Percentiles rank a stretch among this genome's conserved stretches.
These are phyloP conservation scores for Thinocorus orbignyianus DNA, from an alignment of 2,113 vertebrate genomes.

Conservation along the genomic window DNA sequence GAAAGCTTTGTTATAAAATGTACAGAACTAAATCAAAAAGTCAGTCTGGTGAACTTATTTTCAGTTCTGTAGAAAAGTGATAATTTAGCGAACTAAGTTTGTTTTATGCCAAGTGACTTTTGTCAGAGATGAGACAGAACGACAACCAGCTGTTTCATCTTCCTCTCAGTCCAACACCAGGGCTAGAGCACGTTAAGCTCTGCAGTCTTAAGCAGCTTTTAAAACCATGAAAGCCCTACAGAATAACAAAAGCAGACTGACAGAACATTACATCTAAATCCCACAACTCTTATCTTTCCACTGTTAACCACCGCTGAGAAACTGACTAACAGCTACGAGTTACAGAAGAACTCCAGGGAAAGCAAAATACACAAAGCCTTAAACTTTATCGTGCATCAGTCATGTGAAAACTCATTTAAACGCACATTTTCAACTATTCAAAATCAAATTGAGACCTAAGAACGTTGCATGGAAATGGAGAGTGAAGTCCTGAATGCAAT, in stretches of 20 bases:
- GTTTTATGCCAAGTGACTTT: neutral
- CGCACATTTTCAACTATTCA: neutral
- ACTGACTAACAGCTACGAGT: neutral
- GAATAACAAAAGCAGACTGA: neutral
- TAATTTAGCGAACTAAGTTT: neutral
- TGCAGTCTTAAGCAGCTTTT: neutral
- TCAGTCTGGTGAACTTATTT: neutral
- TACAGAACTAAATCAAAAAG: neutral
- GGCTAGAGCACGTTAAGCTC: neutral
- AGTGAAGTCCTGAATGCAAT: neutral
- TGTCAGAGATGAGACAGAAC: neutral
- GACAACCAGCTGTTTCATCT: neutral
- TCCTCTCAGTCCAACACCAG: neutral
- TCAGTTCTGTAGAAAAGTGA: neutral
- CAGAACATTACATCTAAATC: neutral
- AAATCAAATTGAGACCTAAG: neutral
- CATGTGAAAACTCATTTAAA: neutral
- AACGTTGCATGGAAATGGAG: neutral
- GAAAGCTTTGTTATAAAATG: neutral
- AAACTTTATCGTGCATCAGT: neutral
- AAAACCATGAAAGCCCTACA: neutral
- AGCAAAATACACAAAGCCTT: neutral
- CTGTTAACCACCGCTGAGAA: neutral
- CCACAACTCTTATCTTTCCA: neutral
- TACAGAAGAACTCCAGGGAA: neutral